Conservation (phyloP, 2,797 vertebrate species). For the Huso huso region DNA sequence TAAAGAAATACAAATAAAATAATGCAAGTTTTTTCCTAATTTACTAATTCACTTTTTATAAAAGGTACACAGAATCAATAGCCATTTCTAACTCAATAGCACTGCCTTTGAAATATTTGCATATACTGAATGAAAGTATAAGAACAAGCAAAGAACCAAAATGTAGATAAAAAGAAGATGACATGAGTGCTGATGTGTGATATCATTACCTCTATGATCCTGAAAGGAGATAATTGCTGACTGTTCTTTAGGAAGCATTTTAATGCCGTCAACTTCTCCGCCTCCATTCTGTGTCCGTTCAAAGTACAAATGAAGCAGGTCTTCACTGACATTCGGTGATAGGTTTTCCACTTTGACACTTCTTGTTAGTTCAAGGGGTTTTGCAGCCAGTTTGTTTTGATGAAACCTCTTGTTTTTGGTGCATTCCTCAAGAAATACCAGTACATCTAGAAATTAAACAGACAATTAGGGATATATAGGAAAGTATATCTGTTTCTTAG, state of each 20-base stretch:
- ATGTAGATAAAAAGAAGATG: no score
- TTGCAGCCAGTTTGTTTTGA: constrained; percentile 32
- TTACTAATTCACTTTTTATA: no score
- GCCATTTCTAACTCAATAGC: no score
- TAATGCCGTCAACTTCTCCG: constrained; percentile 33
- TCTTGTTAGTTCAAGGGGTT: constrained; percentile 41
- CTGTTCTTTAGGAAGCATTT: constrained; percentile 29
- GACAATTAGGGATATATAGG: no score
- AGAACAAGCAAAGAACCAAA: no score
- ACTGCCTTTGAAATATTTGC: no score
- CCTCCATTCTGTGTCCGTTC: constrained; percentile 25
- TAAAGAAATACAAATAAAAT: no score
- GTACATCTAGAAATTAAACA: constrained; percentile 34
- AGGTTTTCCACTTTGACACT: constrained; percentile 43
- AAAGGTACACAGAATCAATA: no score
- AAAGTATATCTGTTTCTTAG: no score
- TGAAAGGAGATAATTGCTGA: constrained; percentile 48
- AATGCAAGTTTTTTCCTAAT: no score
- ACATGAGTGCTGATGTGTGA: no score
- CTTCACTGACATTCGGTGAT: constrained; percentile 15
- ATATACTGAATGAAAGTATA: no score
- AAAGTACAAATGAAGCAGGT: constrained; percentile 45
- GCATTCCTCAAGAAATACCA: constrained; percentile 38
- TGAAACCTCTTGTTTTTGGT: constrained; percentile 38
- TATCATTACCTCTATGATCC: constrained; percentile 40